Base-by-base conservation (phyloP, 2,888 invertebrate genomes). In the Nudaria mundana region DNA sequence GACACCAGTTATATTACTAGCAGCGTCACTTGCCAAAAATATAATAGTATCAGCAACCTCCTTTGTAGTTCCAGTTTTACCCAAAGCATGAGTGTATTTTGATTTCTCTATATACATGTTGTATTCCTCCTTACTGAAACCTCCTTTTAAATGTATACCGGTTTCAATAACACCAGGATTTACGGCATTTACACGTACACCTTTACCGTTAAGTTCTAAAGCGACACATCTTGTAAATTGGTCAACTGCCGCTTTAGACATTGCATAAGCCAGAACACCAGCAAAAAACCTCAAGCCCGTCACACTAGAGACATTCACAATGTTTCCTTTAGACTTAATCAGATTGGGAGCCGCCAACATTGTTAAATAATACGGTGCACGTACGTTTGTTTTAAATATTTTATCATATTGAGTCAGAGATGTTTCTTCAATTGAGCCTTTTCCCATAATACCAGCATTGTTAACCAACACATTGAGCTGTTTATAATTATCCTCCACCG, bases 221-320 rank as follows among this genome's bases (percentile, higher is more conserved):
- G 97, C 96, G 5, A 93, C 89, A 71, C 96, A 97, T 66, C 93
- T 91, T 0, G 98, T 98, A 54, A 98, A 93, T 68, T 98, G 97
- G 81, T 98, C 97, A 3, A 98, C 73, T 2, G 97, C 96, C 20
- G 96, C 90, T 84, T 98, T 98, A 6, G 96, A 95, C 85, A 97
- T 92, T 57, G 92, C 92, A 73, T 98, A 98, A 0, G 95, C 93
- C 33, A 97, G 72, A 3, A 96, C 91, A 24, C 93, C 93, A 0
- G 96, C 91, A 67, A 97, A 97, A 44, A 97, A 91, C 64, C 96
- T 87, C 6, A 95, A 71, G 5, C 97, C 97, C 66, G 92, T 93
- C 1, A 97, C 94, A 73, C 97, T 97, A 2, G 97, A 97, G 0
- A 98, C 93, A 76, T 97, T 98, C 0, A 98, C 96, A 55, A 97